Evolutionary conservation across 2,113 vertebrate genomes (phyloP), one percentile per base, ranked within the genome.

Genomic region (Oncorhynchus kisutch): DNA sequence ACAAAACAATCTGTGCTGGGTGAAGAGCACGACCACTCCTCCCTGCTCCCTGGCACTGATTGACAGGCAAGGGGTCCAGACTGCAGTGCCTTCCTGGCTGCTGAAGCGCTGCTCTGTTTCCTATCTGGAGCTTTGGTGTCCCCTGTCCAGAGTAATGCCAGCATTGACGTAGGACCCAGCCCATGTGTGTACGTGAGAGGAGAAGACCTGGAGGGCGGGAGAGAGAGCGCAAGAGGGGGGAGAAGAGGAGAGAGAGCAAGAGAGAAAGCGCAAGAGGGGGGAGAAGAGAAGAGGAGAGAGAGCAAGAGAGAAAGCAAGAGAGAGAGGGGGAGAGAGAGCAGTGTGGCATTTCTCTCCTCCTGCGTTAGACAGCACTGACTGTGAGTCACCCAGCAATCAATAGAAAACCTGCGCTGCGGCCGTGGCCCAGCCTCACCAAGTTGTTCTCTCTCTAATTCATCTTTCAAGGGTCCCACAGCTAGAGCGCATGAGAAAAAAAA

Each of bases 311-410:
- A n/a, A 8, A 67, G 9, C 0, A 14, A 31, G 27, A 67, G 24
- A 31, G 65, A 64, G 9, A 24, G 3, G 2, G 25, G 81, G 78
- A 85, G 9, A 45, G 9, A 85, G 88, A 90, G 84, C 84, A 87
- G 90, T 91, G 90, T 91, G 87, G 87, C 89, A 92, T 92, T 93
- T 92, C 84, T 91, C 82, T 90, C 89, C 89, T 92, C 86, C 90
- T 86, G 87, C 86, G 85, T 83, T 87, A 83, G 87, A 86, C 87
- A 88, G 87, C 85, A 79, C 51, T 83, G 87, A 82, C 90, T 90
- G 90, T 93, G 92, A 93, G 85, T 93, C 92, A 92, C 89, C 84
- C 86, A 87, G 85, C 83, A 88, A 92, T 93, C 91, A 88, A 93
- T 93, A 91, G 86, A 69, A 87, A 83, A 88, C 86, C 86, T 88